Base-by-base conservation (phyloP, 2,797 vertebrate species). In the Coracias cyanogaster region DNA sequence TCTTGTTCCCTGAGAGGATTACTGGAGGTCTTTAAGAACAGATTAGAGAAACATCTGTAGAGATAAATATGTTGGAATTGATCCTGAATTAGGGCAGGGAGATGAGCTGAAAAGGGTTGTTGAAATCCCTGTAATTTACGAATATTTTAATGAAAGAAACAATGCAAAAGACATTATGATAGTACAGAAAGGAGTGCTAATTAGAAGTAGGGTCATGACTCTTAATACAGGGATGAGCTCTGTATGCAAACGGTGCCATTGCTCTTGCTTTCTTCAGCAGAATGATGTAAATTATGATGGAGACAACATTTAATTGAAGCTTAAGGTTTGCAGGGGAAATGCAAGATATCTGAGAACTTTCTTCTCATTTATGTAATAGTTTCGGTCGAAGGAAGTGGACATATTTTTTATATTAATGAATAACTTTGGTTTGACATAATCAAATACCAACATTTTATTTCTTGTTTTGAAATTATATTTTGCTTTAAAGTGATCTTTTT, bases 1-100 rank as follows among this genome's bases (percentile, higher is more conserved):
- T 79, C 15, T n/a, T 89, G 31, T 20, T 86, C n/a, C 15, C 58
- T 72, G 41, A 35, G 51, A 73, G 28, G 28, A 67, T 60, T 87
- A 66, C 35, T 43, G 21, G 19, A 90, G 3, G 26, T 81, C 18
- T 91, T 95, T 69, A 93, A 82, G 51, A 52, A 49, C 13, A 78
- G 88, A 88, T 92, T 67, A 83, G 61, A 90, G 60, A 81, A 90
- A 78, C 15, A 67, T 57, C n/a, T 94, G 16, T 35, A 89, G 28
- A n/a, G 29, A 33, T 87, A 78, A 83, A 67, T 2, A 54, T 83
- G 22, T 41, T 91, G 76, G 57, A 94, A 94, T 54, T 1, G 4
- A 89, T 65, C 57, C 61, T 83, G 41, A 74, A n/a, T 86, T 81
- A 71, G 15, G 10, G 49, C 41, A 81, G 33, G 15, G 6, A 91